A percentile compares a stretch with the other conserved stretches of the same genome.
Conservation (phyloP, 1,140 invertebrate species). For the Stenopsyche tienmushanensis region DNA sequence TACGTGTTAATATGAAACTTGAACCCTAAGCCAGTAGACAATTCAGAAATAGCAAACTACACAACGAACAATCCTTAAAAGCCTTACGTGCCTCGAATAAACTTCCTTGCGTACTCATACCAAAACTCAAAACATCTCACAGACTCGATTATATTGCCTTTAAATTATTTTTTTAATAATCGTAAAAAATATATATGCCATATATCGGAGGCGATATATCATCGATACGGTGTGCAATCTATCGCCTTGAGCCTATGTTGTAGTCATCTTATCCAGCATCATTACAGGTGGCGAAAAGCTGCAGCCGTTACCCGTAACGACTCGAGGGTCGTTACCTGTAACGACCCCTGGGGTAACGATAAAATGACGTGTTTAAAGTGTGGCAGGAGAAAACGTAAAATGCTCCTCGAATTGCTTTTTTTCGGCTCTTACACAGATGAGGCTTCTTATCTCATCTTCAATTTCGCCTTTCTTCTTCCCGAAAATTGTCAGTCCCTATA, state of each 20-base stretch:
- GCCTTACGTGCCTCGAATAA: too few relatives aligned
- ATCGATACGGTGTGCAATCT: too few relatives aligned
- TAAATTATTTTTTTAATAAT: too few relatives aligned
- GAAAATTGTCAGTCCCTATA: not conserved
- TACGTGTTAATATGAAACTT: too few relatives aligned
- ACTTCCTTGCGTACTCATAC: too few relatives aligned
- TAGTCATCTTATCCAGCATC: not conserved
- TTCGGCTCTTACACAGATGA: not conserved
- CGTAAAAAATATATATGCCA: not conserved
- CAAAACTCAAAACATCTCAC: too few relatives aligned
- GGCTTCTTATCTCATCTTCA: not conserved
- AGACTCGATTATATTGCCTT: too few relatives aligned
- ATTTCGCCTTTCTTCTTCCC: not conserved
- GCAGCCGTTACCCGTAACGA: constrained; percentile 29
- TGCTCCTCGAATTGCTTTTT: not conserved
- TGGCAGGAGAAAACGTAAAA: not conserved
- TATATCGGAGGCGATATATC: not conserved
- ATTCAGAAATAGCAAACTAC: too few relatives aligned
- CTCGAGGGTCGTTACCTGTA: constrained; percentile 29
- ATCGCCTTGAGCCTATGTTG: too few relatives aligned
- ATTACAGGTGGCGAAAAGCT: not conserved
- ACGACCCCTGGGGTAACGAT: constrained; percentile 25
- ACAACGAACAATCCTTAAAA: too few relatives aligned
- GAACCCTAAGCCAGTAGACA: too few relatives aligned
- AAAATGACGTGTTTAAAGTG: constrained; percentile 30